Conservation (phyloP, 2,888 invertebrate genomes). For the Nowickia ferox region DNA sequence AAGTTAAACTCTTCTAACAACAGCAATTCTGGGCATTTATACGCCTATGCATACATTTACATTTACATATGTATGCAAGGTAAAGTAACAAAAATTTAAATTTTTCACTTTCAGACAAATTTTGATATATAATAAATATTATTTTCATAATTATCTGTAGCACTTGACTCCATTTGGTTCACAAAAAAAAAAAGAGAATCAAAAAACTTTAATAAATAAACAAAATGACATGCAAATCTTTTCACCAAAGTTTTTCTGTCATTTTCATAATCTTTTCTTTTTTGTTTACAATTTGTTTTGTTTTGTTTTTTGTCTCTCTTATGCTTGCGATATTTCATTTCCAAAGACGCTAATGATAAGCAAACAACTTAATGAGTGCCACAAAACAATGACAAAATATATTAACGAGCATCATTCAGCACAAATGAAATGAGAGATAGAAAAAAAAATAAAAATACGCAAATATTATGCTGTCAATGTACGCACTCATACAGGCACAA, state of each 20-base stretch:
- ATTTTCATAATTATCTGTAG: slow-evolving; percentile 28
- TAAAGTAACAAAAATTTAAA: no score
- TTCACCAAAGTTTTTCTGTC: slow-evolving; percentile 47
- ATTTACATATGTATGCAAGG: no score
- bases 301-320: not conserved
- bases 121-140: slow-evolving; percentile 1
- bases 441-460: slow-evolving; percentile 11
- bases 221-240: slow-evolving; percentile 40
- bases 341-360: slow-evolving; percentile 68
- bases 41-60: no score
- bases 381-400: slow-evolving; percentile 47
- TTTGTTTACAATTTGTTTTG: not conserved
- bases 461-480: slow-evolving; percentile 5
- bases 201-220: not conserved
- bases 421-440: slow-evolving; percentile 9
- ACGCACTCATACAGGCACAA: slow-evolving; percentile 22
- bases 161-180: slow-evolving; percentile 29
- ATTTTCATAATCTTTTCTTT: slow-evolving; percentile 37
- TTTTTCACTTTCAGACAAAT: not conserved
- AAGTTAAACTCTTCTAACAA: no score
- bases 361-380: slow-evolving; percentile 72
- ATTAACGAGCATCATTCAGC: slow-evolving; percentile 52
- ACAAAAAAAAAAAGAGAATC: not conserved
- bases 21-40: no score
- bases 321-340: slow-evolving; percentile 25